A percentile compares a stretch with the other conserved stretches of the same genome.
Conservation (phyloP, 2,888 invertebrate genomes). For the Oligia fasciuncula region DNA sequence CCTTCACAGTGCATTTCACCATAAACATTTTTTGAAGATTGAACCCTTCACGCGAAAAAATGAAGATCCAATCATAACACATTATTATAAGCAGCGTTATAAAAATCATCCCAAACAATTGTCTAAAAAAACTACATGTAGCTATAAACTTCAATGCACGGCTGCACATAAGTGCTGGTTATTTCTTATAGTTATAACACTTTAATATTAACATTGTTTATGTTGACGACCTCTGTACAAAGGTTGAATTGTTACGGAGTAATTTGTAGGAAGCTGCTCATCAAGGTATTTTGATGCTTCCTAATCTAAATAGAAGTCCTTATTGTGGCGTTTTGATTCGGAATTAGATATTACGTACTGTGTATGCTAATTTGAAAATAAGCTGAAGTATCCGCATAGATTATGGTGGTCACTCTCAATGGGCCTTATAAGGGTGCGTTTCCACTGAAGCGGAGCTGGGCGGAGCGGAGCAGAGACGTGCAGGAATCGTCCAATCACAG, state of each 20-base stretch:
- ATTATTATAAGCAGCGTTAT: conserved; percentile 22
- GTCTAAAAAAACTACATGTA: conserved; percentile 34
- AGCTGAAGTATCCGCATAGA: background rate
- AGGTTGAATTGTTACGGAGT: conserved; percentile 52
- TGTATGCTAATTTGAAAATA: conserved; percentile 25
- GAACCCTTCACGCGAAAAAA: conserved; percentile 9
- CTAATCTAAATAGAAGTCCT: conserved; percentile 40
- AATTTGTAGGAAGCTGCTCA: conserved; percentile 53
- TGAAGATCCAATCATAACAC: conserved; percentile 2
- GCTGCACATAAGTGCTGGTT: conserved; percentile 41
- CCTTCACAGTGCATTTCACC: too few relatives aligned
- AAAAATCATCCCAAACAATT: conserved; percentile 41
- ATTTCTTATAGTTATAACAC: conserved; percentile 18
- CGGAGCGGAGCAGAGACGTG: too few relatives aligned
- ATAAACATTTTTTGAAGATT: background rate
- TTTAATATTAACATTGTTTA: conserved; percentile 49
- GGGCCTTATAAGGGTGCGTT: too few relatives aligned
- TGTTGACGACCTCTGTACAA: conserved; percentile 51
- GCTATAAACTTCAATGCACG: conserved; percentile 54
- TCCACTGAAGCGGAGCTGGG: too few relatives aligned
- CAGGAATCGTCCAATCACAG: too few relatives aligned
- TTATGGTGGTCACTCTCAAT: background rate
- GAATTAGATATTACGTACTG: background rate
- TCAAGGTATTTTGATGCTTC: conserved; percentile 53
- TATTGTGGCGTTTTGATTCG: conserved; percentile 11